Conservation (phyloP, 2,113 vertebrate genomes). For the Gallinago undulata region DNA sequence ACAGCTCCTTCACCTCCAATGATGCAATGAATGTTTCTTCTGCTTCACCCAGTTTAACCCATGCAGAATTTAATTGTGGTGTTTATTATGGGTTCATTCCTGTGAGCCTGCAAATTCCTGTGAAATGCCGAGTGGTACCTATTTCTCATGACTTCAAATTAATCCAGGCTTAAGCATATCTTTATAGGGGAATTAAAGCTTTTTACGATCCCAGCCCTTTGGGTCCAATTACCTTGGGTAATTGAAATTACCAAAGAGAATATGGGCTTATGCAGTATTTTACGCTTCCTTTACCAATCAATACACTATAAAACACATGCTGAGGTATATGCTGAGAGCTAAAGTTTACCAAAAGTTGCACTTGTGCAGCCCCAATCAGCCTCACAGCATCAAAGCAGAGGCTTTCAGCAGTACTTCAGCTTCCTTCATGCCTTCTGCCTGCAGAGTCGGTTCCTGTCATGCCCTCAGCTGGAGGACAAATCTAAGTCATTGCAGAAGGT, state of each 20-base stretch:
- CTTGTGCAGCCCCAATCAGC: background rate
- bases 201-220: background rate
- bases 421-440: background rate
- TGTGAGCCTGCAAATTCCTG: background rate
- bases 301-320: background rate
- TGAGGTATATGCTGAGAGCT: background rate
- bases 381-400: background rate
- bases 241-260: background rate
- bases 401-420: background rate
- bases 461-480: slow-evolving; percentile 42
- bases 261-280: background rate
- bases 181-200: background rate
- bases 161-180: background rate
- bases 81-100: background rate
- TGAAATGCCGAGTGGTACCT: background rate
- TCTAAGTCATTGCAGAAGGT: slow-evolving; percentile 11
- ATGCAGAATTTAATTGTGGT: background rate
- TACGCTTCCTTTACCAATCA: background rate
- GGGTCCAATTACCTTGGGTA: background rate
- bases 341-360: background rate
- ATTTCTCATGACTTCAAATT: background rate
- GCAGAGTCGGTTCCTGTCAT: background rate
- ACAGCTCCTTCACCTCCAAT: background rate
- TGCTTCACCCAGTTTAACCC: background rate
- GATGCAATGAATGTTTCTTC: background rate